Evolutionary conservation across 2,888 invertebrate genomes (phyloP).

Genomic region (Colletes collaris): DNA sequence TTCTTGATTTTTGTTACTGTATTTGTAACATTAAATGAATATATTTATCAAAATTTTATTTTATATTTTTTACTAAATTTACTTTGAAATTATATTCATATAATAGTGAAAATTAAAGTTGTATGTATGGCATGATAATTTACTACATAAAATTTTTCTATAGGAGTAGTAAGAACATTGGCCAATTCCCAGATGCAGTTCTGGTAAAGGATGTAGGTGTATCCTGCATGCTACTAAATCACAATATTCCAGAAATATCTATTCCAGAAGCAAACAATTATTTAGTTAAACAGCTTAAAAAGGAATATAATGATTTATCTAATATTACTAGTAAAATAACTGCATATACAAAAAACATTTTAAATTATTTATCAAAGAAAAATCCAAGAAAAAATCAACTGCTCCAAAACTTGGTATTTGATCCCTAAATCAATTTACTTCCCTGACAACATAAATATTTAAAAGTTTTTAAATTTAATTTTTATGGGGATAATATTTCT

Average conservation of each 20-base stretch:
- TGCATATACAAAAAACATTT: slow-evolving; percentile 69
- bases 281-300: slow-evolving; percentile 63
- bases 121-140: too few relatives aligned
- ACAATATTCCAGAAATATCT: slow-evolving; percentile 19
- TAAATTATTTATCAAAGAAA: slow-evolving; percentile 57
- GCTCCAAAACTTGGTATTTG: slow-evolving; percentile 38
- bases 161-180: slow-evolving; percentile 57
- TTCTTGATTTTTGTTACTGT: too few relatives aligned
- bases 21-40: too few relatives aligned
- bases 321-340: slow-evolving; percentile 70
- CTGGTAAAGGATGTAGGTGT: slow-evolving; percentile 71
- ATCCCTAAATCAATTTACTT: background rate
- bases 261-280: slow-evolving; percentile 53
- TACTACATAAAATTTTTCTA: background rate
- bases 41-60: too few relatives aligned
- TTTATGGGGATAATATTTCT: background rate
- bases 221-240: slow-evolving; percentile 64
- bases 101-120: background rate
- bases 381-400: slow-evolving; percentile 36
- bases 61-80: too few relatives aligned
- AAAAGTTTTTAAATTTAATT: background rate
- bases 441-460: background rate
- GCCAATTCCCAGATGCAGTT: slow-evolving; percentile 62
- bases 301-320: slow-evolving; percentile 69
- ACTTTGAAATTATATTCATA: background rate